Evolutionary conservation across 2,797 vertebrate species (phyloP), one percentile per base, ranked within the genome.

Genomic region (Falco biarmicus): DNA sequence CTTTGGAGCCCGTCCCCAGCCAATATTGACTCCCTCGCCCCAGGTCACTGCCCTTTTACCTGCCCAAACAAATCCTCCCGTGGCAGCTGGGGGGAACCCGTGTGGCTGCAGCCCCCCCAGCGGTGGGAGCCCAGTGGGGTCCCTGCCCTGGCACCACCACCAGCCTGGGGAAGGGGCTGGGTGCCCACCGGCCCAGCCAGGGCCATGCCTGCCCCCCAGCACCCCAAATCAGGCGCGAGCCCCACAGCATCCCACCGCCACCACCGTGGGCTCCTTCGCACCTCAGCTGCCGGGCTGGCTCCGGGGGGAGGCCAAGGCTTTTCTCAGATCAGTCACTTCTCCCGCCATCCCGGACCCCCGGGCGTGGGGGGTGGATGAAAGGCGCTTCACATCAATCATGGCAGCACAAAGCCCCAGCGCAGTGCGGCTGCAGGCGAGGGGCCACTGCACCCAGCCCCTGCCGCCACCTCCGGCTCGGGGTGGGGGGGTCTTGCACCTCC

Each of bases 171-270:
- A 34, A 60, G 29, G 45, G 57, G 11, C 29, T 39, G 68, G 25
- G 54, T 76, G 81, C 25, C 68, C 34, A 5, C 29, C 3, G 2
- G 29, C 41, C 56, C 26, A 34, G n/a, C 25, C 68, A 13, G 47
- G 22, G 28, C 11, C 29, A 43, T 9, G 0, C 15, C 41, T 28
- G 59, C n/a, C 13, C 24, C 50, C 39, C 84, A 45, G 74, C 66
- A 31, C 43, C 43, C 29, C 53, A 39, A 32, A 43, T 15, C 11
- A 29, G 20, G 14, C 11, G 0, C 6, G 5, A 75, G 20, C 31
- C 34, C 50, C 26, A 41, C 4, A 0, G 43, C 12, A 6, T 22
- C 5, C 3, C 13, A 13, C 15, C 0, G 0, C 57, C 43, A 32
- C 37, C 25, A 22, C 4, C 11, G 12, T 20, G 47, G 20, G 18